Percentiles rank a stretch among this genome's conserved stretches.
These are phyloP conservation scores for Pachyseris speciosa DNA, from an alignment of 64 coral and sea anemone genomes.

Conservation along the genomic window DNA sequence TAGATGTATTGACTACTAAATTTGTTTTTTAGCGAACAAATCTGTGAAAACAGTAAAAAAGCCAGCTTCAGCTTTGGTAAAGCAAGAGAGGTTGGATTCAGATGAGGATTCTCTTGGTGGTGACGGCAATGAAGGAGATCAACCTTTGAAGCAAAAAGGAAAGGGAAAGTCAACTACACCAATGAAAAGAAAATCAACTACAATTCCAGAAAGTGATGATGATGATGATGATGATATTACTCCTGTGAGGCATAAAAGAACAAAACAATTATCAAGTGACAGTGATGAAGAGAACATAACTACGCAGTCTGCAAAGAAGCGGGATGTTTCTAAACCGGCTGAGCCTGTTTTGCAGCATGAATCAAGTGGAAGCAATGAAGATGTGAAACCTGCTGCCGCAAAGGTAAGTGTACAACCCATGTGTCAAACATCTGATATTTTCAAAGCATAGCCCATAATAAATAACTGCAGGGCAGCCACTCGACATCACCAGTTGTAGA, in stretches of 20 bases:
- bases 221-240: conserved; percentile 17
- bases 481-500: too few species aligned
- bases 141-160: background rate
- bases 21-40: conserved; percentile 6
- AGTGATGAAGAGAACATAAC: background rate
- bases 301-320: background rate
- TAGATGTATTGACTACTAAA: too few species aligned
- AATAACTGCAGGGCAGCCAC: too few species aligned
- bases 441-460: too few species aligned
- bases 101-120: background rate
- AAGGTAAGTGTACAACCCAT: too few species aligned
- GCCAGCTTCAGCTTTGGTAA: background rate
- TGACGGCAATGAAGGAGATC: background rate
- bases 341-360: background rate
- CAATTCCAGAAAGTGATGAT: too few species aligned
- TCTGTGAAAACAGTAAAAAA: background rate
- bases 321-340: background rate
- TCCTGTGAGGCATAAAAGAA: background rate
- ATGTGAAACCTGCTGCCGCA: background rate
- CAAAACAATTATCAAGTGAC: conserved; percentile 4
- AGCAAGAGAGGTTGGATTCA: background rate
- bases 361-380: background rate
- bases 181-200: conserved; percentile 30
- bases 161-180: background rate
- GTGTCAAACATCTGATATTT: too few species aligned